These are phyloP conservation scores for Parauchenoglanis ngamensis DNA, from an alignment of 2,797 vertebrate genomes.

Conservation along the genomic window DNA sequence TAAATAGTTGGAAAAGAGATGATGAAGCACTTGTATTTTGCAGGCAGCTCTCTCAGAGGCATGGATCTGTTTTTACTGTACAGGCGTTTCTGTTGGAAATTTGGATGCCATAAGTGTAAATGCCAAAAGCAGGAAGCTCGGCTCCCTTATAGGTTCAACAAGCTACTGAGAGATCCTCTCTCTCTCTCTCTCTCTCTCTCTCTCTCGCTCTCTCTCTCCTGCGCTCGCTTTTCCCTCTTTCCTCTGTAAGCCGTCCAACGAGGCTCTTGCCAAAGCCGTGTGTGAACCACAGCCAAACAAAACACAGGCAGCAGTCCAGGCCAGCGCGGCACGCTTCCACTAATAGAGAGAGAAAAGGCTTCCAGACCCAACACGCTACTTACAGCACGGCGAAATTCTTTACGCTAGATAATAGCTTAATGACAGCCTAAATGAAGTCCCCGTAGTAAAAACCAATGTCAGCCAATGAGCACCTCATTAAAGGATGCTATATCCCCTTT, in stretches of 20 bases:
- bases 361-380: conserved; percentile 65
- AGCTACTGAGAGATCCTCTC: conserved; percentile 70
- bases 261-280: conserved; percentile 82
- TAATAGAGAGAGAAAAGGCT: conserved; percentile 83
- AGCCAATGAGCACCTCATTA: conserved; percentile 68
- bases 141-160: conserved; percentile 73
- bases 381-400: conserved; percentile 66
- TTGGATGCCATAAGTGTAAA: conserved; percentile 57
- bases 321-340: conserved; percentile 86
- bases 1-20: conserved; percentile 23
- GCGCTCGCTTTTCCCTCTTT: conserved; percentile 64
- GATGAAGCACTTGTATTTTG: conserved; percentile 42
- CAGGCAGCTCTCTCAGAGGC: conserved; percentile 14
- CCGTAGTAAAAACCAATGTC: conserved; percentile 64
- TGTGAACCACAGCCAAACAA: conserved; percentile 87
- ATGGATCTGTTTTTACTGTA: conserved; percentile 58
- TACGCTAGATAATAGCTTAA: conserved; percentile 68
- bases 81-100: conserved; percentile 56
- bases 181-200: conserved; percentile 40
- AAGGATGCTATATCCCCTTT: conserved; percentile 58
- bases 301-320: conserved; percentile 88
- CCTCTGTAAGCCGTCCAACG: conserved; percentile 82
- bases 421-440: conserved; percentile 64
- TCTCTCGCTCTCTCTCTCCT: conserved; percentile 41
- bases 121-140: conserved; percentile 57